These are phyloP conservation scores for Eugnorisma glareosa DNA, from an alignment of 2,888 invertebrate species.

Conservation along the genomic window DNA sequence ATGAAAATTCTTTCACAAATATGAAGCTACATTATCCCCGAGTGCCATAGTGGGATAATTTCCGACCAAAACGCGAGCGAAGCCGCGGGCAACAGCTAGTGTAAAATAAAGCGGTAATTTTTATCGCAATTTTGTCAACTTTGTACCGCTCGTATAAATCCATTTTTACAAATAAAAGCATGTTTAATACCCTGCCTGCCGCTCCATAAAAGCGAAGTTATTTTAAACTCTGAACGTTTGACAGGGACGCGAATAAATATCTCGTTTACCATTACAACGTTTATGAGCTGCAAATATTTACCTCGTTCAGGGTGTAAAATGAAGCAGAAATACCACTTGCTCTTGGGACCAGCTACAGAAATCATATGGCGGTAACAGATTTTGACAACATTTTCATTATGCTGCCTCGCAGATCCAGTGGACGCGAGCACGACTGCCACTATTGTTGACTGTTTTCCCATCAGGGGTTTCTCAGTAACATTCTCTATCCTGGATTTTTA, in stretches of 20 bases:
- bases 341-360: background rate
- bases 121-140: background rate
- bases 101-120: background rate
- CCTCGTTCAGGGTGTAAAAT: no score
- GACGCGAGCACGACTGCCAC: no score
- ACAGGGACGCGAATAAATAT: constrained; percentile 37
- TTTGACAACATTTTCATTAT: background rate
- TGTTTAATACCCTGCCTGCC: background rate
- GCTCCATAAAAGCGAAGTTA: constrained; percentile 20
- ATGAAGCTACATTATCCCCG: no score
- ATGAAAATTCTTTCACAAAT: no score
- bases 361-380: background rate
- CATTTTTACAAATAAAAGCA: background rate
- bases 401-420: no score
- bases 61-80: no score
- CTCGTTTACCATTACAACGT: constrained; percentile 32
- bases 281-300: constrained; percentile 50
- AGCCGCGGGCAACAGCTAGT: no score
- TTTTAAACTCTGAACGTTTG: constrained; percentile 24
- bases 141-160: background rate
- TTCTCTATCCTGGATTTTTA: no score
- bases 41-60: no score
- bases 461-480: no score
- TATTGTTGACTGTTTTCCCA: no score
- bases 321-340: constrained; percentile 15